Conservation (phyloP, 1,140 invertebrate species). For the Pseudomyrmex dendroicus region DNA sequence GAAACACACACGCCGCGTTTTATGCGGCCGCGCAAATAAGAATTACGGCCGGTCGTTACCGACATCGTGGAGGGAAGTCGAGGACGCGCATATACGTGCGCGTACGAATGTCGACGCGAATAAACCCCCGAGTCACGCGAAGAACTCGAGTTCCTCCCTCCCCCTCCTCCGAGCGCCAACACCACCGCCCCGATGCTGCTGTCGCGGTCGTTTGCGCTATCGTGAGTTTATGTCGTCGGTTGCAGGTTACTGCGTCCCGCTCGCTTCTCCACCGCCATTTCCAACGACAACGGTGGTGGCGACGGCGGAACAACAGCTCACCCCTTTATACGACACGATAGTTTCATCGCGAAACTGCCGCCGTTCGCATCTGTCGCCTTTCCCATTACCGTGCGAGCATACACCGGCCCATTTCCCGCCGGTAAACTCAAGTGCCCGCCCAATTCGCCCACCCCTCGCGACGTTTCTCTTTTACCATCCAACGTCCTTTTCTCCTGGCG, state of each 20-base stretch:
- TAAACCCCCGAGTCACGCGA: slow-evolving; percentile 10
- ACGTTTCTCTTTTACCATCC: slow-evolving; percentile 56
- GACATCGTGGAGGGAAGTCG: slow-evolving; percentile 7
- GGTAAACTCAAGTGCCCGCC: slow-evolving; percentile 72
- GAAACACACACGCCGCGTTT: slow-evolving; percentile 13
- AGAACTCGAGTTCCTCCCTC: slow-evolving; percentile 51
- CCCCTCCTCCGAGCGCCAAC: slow-evolving; percentile 22
- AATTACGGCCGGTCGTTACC: slow-evolving; percentile 72
- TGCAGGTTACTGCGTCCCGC: slow-evolving; percentile 59
- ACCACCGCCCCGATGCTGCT: neutral
- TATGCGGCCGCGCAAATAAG: slow-evolving; percentile 62
- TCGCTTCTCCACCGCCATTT: neutral
- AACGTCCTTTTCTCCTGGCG: neutral
- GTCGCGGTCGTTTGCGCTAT: slow-evolving; percentile 76
- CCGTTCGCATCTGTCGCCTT: slow-evolving; percentile 80
- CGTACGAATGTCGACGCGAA: slow-evolving; percentile 36
- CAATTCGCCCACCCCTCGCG: slow-evolving; percentile 54
- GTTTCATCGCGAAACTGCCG: slow-evolving; percentile 79
- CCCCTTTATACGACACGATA: slow-evolving; percentile 74
- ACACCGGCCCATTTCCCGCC: slow-evolving; percentile 71
- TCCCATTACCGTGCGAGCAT: slow-evolving; percentile 74
- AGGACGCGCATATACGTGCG: slow-evolving; percentile 4
- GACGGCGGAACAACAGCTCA: slow-evolving; percentile 21
- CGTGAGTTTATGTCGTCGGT: slow-evolving; percentile 78
- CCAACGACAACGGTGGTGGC: neutral